Base-by-base conservation (phyloP, 1,140 invertebrate genomes). In the Chrysomallon squamiferum region DNA sequence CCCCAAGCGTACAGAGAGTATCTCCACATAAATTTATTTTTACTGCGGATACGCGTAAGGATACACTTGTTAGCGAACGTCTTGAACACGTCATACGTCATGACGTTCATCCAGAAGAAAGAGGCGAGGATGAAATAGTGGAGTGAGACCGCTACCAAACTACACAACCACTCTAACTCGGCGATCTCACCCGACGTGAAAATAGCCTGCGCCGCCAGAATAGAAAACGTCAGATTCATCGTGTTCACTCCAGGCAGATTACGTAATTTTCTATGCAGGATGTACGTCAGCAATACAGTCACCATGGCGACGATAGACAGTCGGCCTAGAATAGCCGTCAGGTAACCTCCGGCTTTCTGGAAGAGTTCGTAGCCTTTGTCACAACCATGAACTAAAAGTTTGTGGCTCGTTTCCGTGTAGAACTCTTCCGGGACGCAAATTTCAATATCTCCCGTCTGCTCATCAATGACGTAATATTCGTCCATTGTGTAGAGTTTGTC, bases 81-180 rank as follows among this genome's bases (percentile, higher is more conserved):
- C 29, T 85, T 75, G 81, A 85, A 90, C 1, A 90, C 85, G 71
- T 90, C 89, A 74, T 87, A 90, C 0, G 89, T 85, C 80, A 90
- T 87, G 1, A 88, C 86, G 50, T 88, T 87, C 87, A 88, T 89
- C 89, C 89, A 90, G 64, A 87, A 87, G 71, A 90, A 90, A 0
- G 88, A 85, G 0, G 87, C 83, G 30, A 90, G 79, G 72, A 89
- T 88, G 33, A 84, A 74, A 74, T 88, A 90, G 66, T 88, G 88
- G 2, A 87, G 85, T 18, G 81, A 58, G 0, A 88, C 75, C 0
- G 86, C 88, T 18, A 87, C 75, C 0, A 79, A 73, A 7, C 65
- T 65, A 65, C 84, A 85, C 18, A 76, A 52, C 65, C 73, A 74
- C 13, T 47, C 49, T 2, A 30, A 68, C 57, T 45, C 45, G 18